Conservation (phyloP, 2,888 invertebrate genomes). For the Alitta virens region DNA sequence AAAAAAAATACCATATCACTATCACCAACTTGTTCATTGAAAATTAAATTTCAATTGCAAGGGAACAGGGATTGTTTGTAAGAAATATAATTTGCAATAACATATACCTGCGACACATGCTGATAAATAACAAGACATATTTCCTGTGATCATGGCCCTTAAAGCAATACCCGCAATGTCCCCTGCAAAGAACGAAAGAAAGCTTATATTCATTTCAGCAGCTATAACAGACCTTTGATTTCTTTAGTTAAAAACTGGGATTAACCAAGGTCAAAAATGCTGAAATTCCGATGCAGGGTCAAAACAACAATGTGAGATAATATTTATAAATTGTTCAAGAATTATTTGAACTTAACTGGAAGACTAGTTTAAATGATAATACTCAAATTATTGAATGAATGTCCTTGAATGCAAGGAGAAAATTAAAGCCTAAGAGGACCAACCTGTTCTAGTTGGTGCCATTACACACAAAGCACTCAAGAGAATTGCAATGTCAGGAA, state of each 20-base stretch:
- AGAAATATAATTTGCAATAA: neutral
- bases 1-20: too few species aligned
- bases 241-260: too few species aligned
- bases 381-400: neutral
- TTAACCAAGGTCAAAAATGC: neutral
- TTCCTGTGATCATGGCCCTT: constrained; percentile 28
- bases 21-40: too few species aligned
- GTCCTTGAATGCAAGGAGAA: neutral
- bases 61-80: too few species aligned
- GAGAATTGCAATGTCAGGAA: neutral
- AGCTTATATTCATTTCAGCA: too few species aligned
- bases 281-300: neutral
- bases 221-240: too few species aligned
- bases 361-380: neutral
- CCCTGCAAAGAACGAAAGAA: constrained; percentile 8
- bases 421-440: neutral
- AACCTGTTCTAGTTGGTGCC: neutral
- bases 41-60: too few species aligned
- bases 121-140: constrained; percentile 29
- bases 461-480: neutral
- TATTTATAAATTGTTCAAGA: neutral
- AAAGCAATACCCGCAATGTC: constrained; percentile 27
- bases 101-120: constrained; percentile 28
- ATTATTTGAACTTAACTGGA: neutral
- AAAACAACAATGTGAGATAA: neutral